Base-by-base conservation (phyloP, 35 echinoderm and acorn worm species). In the Strongylocentrotus purpuratus region DNA sequence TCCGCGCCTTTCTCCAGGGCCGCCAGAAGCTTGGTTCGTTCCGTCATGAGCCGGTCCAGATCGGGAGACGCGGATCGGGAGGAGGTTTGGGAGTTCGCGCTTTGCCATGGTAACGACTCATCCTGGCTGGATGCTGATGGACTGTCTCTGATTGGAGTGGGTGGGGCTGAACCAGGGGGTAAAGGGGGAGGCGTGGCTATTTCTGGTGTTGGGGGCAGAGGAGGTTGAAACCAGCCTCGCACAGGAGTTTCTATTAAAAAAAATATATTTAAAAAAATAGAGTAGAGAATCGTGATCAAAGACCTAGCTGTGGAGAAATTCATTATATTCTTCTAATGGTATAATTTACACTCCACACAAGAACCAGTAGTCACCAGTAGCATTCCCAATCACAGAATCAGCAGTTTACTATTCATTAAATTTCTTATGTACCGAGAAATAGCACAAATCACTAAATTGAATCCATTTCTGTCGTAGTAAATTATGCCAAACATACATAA, bases 141-240 rank as follows among this genome's bases (percentile, higher is more conserved):
- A n/a, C 45, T 93, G 91, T 93, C 91, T 32, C 48, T 47, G 48
- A 46, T 32, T 13, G 94, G 86, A 33, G 94, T 95, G 48, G 94
- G 86, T 0, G 94, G 94, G 86, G 94, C 86, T 58, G 94, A 48
- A 33, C 86, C 46, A n/a, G 94, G 86, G 86, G 94, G 94, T 33
- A 95, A 47, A 41, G 94, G 94, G 9, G 94, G 94, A 32, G 86
- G 94, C 50, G 94, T 95, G 10, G 45, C 11, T 48, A 89, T 60
- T 11, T 89, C 94, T 12, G 94, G 94, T 31, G 94, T 95, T 33
- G 86, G 94, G 7, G 94, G 94, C 5, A 95, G 88, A 31, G 94
- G 94, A 41, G 94, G 94, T 59, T 94, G 59, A 85, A 94, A 93
- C 91, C 47, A 93, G 17, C 91, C 91, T 50, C 91, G 46, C 13